Conservation (phyloP, 2,113 vertebrate genomes). For the Dendrocopos noguchii region DNA sequence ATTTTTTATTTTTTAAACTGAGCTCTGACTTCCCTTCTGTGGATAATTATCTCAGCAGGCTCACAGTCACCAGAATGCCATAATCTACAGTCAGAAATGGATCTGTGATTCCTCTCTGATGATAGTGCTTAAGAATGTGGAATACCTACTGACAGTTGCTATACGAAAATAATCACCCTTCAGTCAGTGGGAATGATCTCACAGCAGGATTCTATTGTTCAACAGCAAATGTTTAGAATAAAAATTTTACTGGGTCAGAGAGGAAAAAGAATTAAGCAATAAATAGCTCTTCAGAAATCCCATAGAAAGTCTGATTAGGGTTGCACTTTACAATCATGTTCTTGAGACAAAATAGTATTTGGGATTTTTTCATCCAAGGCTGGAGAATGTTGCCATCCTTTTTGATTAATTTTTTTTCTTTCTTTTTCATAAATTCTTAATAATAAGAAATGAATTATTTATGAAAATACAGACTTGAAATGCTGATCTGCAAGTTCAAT, state of each 20-base stretch:
- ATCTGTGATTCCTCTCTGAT: constrained; percentile 23
- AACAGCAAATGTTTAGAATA: constrained; percentile 58
- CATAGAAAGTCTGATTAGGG: constrained; percentile 22
- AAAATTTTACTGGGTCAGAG: constrained; percentile 41
- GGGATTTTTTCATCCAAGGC: constrained; percentile 6
- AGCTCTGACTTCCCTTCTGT: neutral
- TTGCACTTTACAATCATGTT: neutral
- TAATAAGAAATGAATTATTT: constrained; percentile 65
- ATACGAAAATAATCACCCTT: constrained; percentile 66
- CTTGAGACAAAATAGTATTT: neutral
- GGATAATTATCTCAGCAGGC: constrained; percentile 32
- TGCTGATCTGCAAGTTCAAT: constrained; percentile 1
- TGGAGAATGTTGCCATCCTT: neutral
- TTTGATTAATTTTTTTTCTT: constrained; percentile 34
- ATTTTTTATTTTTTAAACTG: neutral
- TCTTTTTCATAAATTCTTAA: constrained; percentile 22
- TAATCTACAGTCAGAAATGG: neutral
- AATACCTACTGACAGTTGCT: constrained; percentile 21
- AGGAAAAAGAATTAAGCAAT: constrained; percentile 48
- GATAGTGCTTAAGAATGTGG: neutral
- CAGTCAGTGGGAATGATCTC: constrained; percentile 55
- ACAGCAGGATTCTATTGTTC: constrained; percentile 46
- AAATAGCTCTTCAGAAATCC: constrained; percentile 52
- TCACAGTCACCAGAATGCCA: neutral
- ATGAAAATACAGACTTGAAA: constrained; percentile 30